Percentiles rank a stretch among this genome's conserved stretches.
Conservation (phyloP, 2,797 vertebrate genomes). For the Mus caroli region DNA sequence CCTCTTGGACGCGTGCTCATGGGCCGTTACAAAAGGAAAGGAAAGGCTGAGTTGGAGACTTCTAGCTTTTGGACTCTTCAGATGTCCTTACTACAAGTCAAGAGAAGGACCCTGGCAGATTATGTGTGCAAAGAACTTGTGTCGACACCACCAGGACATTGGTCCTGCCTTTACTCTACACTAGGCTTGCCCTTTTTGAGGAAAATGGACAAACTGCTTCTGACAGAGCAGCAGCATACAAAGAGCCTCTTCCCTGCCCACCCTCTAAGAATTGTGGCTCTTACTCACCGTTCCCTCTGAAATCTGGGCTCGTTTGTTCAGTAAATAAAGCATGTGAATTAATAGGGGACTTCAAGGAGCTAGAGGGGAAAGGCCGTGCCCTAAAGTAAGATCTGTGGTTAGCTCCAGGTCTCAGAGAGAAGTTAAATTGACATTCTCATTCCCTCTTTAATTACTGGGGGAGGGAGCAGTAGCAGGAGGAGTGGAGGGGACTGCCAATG, state of each 20-base stretch:
- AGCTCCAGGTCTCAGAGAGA: slow-evolving; percentile 4
- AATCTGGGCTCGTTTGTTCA: slow-evolving; percentile 69
- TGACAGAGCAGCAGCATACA: neutral
- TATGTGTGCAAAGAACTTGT: neutral
- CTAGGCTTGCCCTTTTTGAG: neutral
- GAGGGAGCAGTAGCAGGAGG: neutral
- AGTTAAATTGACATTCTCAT: slow-evolving; percentile 65
- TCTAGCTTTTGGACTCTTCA: neutral
- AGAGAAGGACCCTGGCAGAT: neutral
- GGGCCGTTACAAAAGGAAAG: neutral
- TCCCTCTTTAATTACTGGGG: slow-evolving; percentile 70
- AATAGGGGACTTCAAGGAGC: slow-evolving; percentile 72
- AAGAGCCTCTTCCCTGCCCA: neutral
- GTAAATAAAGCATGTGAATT: slow-evolving; percentile 79
- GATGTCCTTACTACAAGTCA: neutral
- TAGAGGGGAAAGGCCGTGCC: slow-evolving; percentile 72
- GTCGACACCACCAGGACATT: neutral
- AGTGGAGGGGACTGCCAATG: slow-evolving; percentile 54
- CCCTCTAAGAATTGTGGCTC: rapidly evolving
- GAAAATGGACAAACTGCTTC: neutral
- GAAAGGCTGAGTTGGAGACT: neutral
- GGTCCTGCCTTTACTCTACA: neutral
- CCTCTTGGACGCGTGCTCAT: neutral
- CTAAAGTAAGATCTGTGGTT: slow-evolving; percentile 76
- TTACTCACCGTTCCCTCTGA: slow-evolving; percentile 55